phyloP scores from a whole-genome alignment of 1,140 invertebrate species.

The Brachionus asplanchnoidis region DNA sequence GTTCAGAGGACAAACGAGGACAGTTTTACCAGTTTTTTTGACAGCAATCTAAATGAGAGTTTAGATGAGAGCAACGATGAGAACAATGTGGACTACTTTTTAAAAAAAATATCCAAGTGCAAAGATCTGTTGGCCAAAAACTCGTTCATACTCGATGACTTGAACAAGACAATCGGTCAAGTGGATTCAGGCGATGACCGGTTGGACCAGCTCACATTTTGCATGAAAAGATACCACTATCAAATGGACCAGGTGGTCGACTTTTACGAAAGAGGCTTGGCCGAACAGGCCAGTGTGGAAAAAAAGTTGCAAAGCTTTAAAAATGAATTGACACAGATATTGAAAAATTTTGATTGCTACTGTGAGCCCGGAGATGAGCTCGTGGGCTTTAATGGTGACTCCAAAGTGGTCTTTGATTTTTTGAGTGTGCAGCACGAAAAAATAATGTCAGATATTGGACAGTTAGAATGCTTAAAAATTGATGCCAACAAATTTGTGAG shows the following conservation, averaged over 20 bases:
- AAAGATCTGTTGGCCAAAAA: background rate
- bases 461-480: background rate
- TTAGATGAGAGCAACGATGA: background rate
- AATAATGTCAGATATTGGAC: background rate
- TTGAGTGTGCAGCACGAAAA: background rate
- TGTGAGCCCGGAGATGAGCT: background rate
- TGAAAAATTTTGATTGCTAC: background rate
- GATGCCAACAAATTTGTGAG: background rate
- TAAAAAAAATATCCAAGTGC: conserved; percentile 5
- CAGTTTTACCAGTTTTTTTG: conserved; percentile 14
- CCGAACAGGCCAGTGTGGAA: background rate
- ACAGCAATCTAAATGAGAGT: background rate
- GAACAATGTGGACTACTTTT: background rate
- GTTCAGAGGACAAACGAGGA: background rate
- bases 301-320: background rate
- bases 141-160: background rate
- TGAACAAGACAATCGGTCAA: background rate
- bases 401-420: background rate
- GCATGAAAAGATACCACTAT: background rate
- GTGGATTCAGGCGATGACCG: background rate
- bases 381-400: too few species aligned
- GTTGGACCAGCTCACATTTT: background rate
- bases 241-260: background rate
- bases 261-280: background rate
- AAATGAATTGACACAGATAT: background rate